These are phyloP conservation scores for Portunus trituberculatus DNA, from an alignment of 1,140 invertebrate genomes.

Conservation along the genomic window DNA sequence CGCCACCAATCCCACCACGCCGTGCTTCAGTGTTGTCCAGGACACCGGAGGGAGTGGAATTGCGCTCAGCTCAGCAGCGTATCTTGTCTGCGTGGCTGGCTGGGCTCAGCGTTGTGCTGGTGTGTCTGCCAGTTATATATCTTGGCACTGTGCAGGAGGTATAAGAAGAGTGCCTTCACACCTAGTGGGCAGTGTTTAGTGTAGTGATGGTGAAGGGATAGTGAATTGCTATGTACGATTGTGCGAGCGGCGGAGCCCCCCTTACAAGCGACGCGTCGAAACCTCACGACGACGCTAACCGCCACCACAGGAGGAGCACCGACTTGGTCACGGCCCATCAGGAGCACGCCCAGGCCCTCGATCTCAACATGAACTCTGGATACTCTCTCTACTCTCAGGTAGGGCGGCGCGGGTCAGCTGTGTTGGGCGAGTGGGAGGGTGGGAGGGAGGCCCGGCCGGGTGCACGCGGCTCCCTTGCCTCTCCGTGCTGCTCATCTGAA, in stretches of 20 bases:
- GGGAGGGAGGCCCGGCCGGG: background rate
- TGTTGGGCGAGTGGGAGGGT: constrained; percentile 30
- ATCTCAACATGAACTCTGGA: constrained; percentile 75
- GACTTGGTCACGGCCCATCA: constrained; percentile 61
- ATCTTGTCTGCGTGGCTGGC: constrained; percentile 73
- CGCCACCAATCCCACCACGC: constrained; percentile 62
- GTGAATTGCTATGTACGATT: constrained; percentile 72
- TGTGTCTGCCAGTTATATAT: constrained; percentile 62
- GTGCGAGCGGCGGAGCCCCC: constrained; percentile 70
- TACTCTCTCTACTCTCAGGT: constrained; percentile 74
- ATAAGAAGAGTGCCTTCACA: constrained; percentile 63
- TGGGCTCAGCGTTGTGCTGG: constrained; percentile 71
- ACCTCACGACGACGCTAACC: constrained; percentile 66
- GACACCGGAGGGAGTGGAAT: constrained; percentile 65
- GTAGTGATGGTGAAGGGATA: constrained; percentile 74
- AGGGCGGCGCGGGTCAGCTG: constrained; percentile 55
- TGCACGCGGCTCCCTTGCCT: constrained; percentile 45
- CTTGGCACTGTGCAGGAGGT: constrained; percentile 56
- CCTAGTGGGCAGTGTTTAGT: constrained; percentile 69
- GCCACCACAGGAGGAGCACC: constrained; percentile 56
- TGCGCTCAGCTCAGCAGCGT: constrained; percentile 69
- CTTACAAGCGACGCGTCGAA: constrained; percentile 65
- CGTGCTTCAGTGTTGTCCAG: constrained; percentile 73
- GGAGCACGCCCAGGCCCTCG: constrained; percentile 70
- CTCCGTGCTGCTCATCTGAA: background rate